Base-by-base conservation (phyloP, 53 echinoderm and acorn worm genomes). In the Patiria pectinifera region DNA sequence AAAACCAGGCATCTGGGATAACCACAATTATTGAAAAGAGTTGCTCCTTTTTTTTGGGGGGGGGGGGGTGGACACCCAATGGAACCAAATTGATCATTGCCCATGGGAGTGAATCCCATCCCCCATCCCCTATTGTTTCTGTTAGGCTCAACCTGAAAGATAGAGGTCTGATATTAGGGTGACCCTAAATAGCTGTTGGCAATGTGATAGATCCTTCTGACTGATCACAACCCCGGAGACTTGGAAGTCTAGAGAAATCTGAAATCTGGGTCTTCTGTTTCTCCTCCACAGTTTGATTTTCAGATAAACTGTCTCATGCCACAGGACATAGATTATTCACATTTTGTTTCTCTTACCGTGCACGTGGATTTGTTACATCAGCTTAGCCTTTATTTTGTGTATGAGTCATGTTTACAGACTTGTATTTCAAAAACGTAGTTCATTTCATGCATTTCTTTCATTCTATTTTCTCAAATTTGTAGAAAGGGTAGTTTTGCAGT, bases 241-340 rank as follows among this genome's bases (percentile, higher is more conserved):
- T 14, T 8, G 24, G 16, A 9, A 8, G 43, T 10, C 77, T 77
- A 35, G 8, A 74, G 9, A 74, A 78, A 46, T 78, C 46, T 16
- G 47, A 9, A 24, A 10, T 78, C 79, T 46, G 79, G 76, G 45
- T 11, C 9, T 78, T 11, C 4, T 71, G 58, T 9, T 86, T 25
- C 71, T 86, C 4, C 59, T 47, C 53, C 12, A 59, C 21, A 82
- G 59, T 82, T 82, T 82, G 82, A 82, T 82, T 82, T 82, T 71
- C 48, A 86, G 86, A 86, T 86, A 74, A 86, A 86, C 62, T 86
- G 86, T 78, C 71, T 48, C 58, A 24, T 74, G 86, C 72, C 74
- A 49, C 13, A 23, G 15, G 86, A 46, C 21, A 72, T 23, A 4
- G 71, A 75, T 86, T 71, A 86, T 46, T 86, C 11, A 23, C 10